Conservation (phyloP, 1,140 invertebrate genomes). For the Sesamia nonagrioides region DNA sequence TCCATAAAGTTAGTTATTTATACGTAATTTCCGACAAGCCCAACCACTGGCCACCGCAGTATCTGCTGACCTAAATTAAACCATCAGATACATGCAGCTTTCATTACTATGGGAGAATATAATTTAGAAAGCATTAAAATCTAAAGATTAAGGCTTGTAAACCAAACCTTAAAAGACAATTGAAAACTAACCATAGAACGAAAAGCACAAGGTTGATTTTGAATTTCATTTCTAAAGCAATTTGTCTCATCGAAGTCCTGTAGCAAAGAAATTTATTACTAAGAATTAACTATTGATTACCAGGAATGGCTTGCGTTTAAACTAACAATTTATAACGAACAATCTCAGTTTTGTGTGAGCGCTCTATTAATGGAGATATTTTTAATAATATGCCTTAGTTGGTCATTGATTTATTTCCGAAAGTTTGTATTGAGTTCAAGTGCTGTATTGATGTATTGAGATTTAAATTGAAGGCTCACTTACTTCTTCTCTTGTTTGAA, state of each 20-base stretch:
- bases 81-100: slow-evolving; percentile 45
- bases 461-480: background rate
- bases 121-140: slow-evolving; percentile 54
- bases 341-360: slow-evolving; percentile 43
- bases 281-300: slow-evolving; percentile 60
- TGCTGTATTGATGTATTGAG: background rate
- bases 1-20: slow-evolving; percentile 26
- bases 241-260: slow-evolving; percentile 53
- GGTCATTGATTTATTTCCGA: slow-evolving; percentile 31
- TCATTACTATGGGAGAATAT: slow-evolving; percentile 50
- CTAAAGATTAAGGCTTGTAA: slow-evolving; percentile 44
- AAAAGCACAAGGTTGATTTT: slow-evolving; percentile 12
- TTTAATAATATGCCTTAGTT: slow-evolving; percentile 33
- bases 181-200: slow-evolving; percentile 6
- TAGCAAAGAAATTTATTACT: slow-evolving; percentile 53
- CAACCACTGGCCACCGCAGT: slow-evolving; percentile 7
- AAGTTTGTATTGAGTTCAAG: slow-evolving; percentile 17
- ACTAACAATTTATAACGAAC: slow-evolving; percentile 56
- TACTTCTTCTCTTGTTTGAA: background rate
- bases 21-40: slow-evolving; percentile 12
- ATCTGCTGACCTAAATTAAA: slow-evolving; percentile 47
- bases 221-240: slow-evolving; percentile 25
- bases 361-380: slow-evolving; percentile 54
- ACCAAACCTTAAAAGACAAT: background rate
- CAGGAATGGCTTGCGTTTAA: slow-evolving; percentile 54